A percentile compares a stretch with the other conserved stretches of the same genome.
phyloP scores from a whole-genome alignment of 2,113 vertebrate genomes.

The Hippopotamus amphibius region DNA sequence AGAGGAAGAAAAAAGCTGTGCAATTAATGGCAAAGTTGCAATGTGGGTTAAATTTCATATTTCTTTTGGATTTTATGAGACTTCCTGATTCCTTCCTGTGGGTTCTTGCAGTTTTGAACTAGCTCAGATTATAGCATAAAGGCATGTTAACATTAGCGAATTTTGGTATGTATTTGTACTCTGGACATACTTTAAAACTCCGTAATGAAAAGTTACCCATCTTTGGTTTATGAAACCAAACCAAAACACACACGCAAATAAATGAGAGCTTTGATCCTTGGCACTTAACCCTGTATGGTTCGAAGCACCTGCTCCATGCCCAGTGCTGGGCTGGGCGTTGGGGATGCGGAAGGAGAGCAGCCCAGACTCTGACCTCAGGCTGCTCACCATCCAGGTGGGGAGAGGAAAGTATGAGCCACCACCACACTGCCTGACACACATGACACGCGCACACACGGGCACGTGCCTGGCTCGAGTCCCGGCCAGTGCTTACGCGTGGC shows the following conservation, averaged over 20 bases:
- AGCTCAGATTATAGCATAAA: neutral
- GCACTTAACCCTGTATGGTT: rapidly evolving
- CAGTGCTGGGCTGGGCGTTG: neutral
- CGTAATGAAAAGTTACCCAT: neutral
- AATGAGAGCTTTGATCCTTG: rapidly evolving
- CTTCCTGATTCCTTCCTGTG: neutral
- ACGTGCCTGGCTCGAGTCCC: neutral
- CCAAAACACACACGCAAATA: neutral
- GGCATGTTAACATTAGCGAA: conserved; percentile 1
- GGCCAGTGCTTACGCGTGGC: rapidly evolving
- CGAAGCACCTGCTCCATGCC: neutral
- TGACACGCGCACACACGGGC: rapidly evolving
- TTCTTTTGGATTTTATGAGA: conserved; percentile 43
- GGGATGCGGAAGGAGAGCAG: neutral
- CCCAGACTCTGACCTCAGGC: neutral
- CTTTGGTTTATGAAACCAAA: neutral
- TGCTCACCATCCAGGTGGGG: rapidly evolving
- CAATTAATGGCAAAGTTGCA: conserved; percentile 12
- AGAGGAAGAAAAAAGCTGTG: neutral
- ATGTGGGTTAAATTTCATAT: neutral
- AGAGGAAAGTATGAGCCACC: rapidly evolving
- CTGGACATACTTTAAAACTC: conserved; percentile 14
- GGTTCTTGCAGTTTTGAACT: neutral
- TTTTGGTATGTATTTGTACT: neutral
- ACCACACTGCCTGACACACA: rapidly evolving